These are phyloP conservation scores for Anguilla megastoma DNA, from an alignment of 2,797 vertebrate species.

Conservation along the genomic window DNA sequence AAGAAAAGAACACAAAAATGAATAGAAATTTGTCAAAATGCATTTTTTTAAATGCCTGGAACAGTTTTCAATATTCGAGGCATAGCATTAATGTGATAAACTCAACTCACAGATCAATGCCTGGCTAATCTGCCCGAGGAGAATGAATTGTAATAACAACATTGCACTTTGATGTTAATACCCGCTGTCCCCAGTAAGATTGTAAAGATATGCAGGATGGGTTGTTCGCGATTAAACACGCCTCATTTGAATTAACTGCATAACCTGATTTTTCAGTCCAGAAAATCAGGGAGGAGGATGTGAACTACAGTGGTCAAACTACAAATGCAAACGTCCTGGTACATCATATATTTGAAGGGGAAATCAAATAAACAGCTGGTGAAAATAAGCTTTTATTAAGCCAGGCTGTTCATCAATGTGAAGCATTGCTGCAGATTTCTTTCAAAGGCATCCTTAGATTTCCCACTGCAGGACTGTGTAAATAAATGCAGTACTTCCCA, in stretches of 20 bases:
- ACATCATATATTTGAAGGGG: background rate
- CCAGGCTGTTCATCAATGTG: background rate
- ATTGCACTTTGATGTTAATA: conserved; percentile 26
- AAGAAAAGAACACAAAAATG: background rate
- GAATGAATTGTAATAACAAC: conserved; percentile 21
- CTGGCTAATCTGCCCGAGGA: conserved; percentile 17
- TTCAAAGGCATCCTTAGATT: background rate
- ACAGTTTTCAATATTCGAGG: background rate
- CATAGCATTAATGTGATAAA: conserved; percentile 14
- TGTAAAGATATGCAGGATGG: conserved; percentile 22
- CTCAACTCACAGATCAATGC: conserved; percentile 10
- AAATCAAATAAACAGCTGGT: background rate
- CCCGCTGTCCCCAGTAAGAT: conserved; percentile 22
- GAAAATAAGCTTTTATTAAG: background rate
- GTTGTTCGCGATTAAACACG: background rate
- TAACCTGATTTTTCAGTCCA: conserved; percentile 1
- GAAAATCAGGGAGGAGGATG: background rate
- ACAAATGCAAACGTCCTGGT: background rate
- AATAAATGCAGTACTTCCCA: background rate
- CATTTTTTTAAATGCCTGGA: conserved; percentile 28
- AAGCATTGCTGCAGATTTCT: background rate
- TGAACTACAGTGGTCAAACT: background rate
- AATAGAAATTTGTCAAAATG: background rate
- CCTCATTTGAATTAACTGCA: background rate
- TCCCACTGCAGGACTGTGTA: conserved; percentile 10